Evolutionary conservation across 2,888 invertebrate species (phyloP), one percentile per base, ranked within the genome.

Genomic region (Dusona sp.): DNA sequence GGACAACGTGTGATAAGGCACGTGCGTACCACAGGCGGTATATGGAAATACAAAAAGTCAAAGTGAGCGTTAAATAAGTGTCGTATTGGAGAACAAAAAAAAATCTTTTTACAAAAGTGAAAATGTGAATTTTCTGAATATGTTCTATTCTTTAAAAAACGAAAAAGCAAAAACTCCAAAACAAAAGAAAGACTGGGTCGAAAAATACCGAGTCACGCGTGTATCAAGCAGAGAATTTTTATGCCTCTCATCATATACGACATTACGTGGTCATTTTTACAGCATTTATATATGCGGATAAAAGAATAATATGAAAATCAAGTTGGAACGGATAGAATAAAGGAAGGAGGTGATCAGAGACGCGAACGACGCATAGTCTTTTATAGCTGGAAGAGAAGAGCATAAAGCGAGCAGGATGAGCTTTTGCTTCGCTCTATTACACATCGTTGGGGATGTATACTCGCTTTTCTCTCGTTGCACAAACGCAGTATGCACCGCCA

Each of bases 281-380:
- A n/a, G n/a, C 36, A n/a, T 51, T 33, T 67, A n/a, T 25, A 65
- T 65, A 61, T 74, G 77, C 48, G 78, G 75, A 78, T 78, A 70
- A 38, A 72, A 79, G 61, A 82, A 65, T 65, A 78, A 16, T 42
- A 38, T n/a, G 79, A 75, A 73, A 16, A 83, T 57, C 65, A 78
- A 25, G 38, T 19, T 48, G 77, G 77, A 73, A 38, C 25, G 57
- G 45, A 70, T 68, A 79, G 89, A 90, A 90, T 90, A 91, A 91
- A 93, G 92, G 92, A 93, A 92, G 92, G 91, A 90, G 91, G 88
- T 90, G 92, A 93, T 92, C 92, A 72, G 77, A 85, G 81, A 19
- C 77, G 91, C 90, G 57, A 74, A 38, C 89, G 91, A 90, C 90
- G 88, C 89, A 89, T 90, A 77, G 70, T 81, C 77, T 51, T 78